Evolutionary conservation across 2,113 vertebrate genomes (phyloP).

Genomic region (Neodon shergylaensis): DNA sequence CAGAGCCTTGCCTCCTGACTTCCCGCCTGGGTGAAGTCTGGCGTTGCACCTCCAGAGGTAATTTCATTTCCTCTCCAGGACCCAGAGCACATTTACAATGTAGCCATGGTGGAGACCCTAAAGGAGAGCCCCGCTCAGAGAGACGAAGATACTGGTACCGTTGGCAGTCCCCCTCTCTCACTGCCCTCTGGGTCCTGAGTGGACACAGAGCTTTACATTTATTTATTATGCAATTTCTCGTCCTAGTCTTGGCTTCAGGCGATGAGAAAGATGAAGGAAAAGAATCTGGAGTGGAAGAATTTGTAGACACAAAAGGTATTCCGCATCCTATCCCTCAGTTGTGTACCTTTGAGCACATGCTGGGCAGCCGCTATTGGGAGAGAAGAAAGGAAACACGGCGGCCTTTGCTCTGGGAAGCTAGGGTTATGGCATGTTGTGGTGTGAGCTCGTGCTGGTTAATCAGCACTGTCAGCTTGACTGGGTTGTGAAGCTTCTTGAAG

Average conservation of each 20-base stretch:
- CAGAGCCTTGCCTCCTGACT: no score
- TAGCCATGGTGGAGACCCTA: constrained; percentile 13
- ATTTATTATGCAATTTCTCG: constrained; percentile 63
- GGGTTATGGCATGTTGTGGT: not conserved
- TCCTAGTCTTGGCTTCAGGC: constrained; percentile 85
- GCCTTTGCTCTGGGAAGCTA: not conserved
- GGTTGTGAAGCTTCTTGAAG: not conserved
- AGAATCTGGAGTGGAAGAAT: constrained; percentile 60
- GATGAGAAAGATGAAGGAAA: constrained; percentile 78
- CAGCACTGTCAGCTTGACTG: no score
- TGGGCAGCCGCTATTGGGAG: rapidly evolving
- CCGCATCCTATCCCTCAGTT: not conserved
- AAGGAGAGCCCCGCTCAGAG: constrained; percentile 56
- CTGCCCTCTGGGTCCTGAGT: not conserved
- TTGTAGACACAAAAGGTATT: constrained; percentile 72
- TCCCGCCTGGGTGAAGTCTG: not conserved
- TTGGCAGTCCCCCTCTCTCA: not conserved
- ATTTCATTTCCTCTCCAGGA: constrained; percentile 62
- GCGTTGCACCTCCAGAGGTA: not conserved
- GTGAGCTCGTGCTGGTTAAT: not conserved
- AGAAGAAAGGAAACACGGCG: rapidly evolving
- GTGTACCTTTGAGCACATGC: not conserved
- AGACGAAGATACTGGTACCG: constrained; percentile 83
- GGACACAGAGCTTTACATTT: constrained; percentile 19
- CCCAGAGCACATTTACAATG: constrained; percentile 70